These are phyloP conservation scores for Equus quagga DNA, from an alignment of 2,113 vertebrate genomes.

Conservation along the genomic window DNA sequence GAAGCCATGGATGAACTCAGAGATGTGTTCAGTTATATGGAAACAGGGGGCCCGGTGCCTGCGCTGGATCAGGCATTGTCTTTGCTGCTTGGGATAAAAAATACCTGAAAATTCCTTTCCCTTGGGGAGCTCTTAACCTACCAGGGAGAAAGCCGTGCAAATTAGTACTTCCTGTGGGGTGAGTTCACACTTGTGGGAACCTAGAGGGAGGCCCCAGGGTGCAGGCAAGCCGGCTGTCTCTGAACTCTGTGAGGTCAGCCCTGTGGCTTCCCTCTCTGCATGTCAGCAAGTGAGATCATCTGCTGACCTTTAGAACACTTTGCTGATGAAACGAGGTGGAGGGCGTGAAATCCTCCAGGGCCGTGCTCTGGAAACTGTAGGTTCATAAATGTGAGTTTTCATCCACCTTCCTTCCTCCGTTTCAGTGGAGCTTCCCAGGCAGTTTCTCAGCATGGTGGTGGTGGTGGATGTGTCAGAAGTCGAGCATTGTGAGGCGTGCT, in stretches of 20 bases:
- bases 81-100: neutral
- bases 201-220: neutral
- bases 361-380: neutral
- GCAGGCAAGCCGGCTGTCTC: neutral
- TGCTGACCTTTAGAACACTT: neutral
- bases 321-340: neutral
- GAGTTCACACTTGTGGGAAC: neutral
- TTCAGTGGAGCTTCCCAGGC: neutral
- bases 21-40: neutral
- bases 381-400: neutral
- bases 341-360: neutral
- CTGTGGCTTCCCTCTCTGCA: fast-evolving
- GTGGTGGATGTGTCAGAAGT: neutral
- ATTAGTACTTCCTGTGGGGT: neutral
- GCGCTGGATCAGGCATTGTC: neutral
- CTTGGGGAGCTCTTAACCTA: neutral
- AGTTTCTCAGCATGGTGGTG: neutral
- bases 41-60: neutral
- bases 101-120: neutral
- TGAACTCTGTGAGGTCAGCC: neutral
- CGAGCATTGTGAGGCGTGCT: no score
- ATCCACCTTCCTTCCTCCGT: neutral
- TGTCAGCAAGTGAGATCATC: neutral
- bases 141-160: neutral
- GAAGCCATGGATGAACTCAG: neutral